Evolutionary conservation across 1,140 invertebrate genomes (phyloP).

Genomic region (Saccostrea echinata): DNA sequence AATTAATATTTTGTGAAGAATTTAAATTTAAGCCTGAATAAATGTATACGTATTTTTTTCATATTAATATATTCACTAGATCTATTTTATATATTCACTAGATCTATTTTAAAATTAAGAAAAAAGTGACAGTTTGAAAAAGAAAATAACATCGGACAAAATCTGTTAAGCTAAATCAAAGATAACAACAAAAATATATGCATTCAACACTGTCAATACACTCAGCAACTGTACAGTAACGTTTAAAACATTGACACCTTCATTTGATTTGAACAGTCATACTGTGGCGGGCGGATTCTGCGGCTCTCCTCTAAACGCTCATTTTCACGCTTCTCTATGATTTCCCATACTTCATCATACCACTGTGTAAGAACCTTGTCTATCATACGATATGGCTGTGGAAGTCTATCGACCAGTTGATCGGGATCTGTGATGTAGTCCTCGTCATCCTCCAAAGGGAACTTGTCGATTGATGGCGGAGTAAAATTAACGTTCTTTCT

Average conservation of each 20-base stretch:
- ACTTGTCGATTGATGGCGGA: conserved; percentile 72
- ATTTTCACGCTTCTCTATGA: conserved; percentile 69
- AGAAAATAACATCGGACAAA: no score
- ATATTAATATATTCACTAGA: no score
- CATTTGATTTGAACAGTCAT: conserved; percentile 65
- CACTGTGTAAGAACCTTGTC: conserved; percentile 72
- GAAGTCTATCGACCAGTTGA: conserved; percentile 71
- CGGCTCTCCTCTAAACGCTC: conserved; percentile 63
- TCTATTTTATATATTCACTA: no score
- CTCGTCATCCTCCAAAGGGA: conserved; percentile 73
- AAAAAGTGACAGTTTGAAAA: no score
- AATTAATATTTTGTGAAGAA: no score
- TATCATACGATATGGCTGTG: conserved; percentile 78
- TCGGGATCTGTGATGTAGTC: conserved; percentile 77
- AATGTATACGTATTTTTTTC: no score
- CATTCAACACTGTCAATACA: neutral
- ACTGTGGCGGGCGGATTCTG: conserved; percentile 69
- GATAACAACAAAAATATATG: no score
- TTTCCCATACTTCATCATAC: conserved; percentile 73
- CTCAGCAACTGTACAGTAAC: neutral
- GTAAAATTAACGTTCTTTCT: conserved; percentile 73
- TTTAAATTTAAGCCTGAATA: no score
- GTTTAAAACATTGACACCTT: conserved; percentile 33
- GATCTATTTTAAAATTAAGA: no score
- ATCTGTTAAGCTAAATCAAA: no score